These are phyloP conservation scores for Linepithema humile DNA, from an alignment of 1,140 invertebrate species.

Conservation along the genomic window DNA sequence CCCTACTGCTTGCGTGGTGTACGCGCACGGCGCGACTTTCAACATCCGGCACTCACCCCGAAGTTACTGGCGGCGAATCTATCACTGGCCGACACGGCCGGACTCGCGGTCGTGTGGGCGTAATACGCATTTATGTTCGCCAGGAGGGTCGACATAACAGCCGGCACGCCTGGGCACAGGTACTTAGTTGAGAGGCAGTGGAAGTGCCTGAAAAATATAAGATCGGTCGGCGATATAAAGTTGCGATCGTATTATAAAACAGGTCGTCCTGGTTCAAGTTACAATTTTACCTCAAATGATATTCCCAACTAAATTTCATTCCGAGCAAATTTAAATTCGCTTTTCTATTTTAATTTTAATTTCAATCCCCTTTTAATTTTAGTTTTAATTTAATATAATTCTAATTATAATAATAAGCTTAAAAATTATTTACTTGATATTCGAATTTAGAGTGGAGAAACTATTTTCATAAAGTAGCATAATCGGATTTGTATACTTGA, in stretches of 20 bases:
- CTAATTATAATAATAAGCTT: neutral
- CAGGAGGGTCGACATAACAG: slow-evolving; percentile 98
- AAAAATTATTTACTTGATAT: neutral
- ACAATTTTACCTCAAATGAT: neutral
- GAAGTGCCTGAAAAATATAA: slow-evolving; percentile 92
- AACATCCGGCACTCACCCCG: slow-evolving; percentile 89
- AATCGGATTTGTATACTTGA: too few relatives aligned
- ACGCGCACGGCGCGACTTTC: neutral
- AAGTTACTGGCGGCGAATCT: slow-evolving; percentile 99
- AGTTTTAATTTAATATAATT: neutral
- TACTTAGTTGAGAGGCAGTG: slow-evolving; percentile 99
- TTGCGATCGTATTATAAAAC: neutral
- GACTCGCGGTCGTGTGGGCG: slow-evolving; percentile 99
- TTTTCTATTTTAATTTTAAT: neutral
- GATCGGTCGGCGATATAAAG: neutral
- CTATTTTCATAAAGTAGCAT: neutral
- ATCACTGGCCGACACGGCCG: slow-evolving; percentile 99
- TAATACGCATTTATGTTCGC: slow-evolving; percentile 99
- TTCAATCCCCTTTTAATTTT: neutral
- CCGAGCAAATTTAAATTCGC: neutral
- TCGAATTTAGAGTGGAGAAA: neutral
- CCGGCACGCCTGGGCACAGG: slow-evolving; percentile 98
- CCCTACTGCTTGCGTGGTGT: neutral
- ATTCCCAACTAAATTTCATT: neutral
- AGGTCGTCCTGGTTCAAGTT: neutral